Conservation (phyloP, 2,113 vertebrate species). For the Arenaria interpres region DNA sequence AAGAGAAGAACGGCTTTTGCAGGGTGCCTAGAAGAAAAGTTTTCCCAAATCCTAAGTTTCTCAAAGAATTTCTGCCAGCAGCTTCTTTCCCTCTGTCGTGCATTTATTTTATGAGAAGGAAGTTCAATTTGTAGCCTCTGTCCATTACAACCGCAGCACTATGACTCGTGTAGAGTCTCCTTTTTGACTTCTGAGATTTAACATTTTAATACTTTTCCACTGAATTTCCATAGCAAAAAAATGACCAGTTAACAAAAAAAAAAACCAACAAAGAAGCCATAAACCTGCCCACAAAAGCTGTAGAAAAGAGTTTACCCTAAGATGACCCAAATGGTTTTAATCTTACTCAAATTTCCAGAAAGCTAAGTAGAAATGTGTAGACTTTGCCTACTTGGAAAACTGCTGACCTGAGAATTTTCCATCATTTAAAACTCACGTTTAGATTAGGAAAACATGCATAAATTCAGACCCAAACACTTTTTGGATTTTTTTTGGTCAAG, state of each 20-base stretch:
- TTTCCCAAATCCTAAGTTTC: neutral
- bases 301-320: neutral
- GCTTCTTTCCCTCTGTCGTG: neutral
- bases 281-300: neutral
- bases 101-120: neutral
- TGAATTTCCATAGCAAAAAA: neutral
- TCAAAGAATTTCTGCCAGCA: neutral
- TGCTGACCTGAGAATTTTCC: neutral
- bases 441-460: neutral
- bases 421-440: neutral
- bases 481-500: neutral
- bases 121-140: neutral
- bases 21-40: neutral
- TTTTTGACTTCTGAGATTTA: neutral
- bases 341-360: neutral
- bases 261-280: neutral
- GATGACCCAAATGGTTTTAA: neutral
- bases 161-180: neutral
- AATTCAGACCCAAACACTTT: neutral
- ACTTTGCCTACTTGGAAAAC: neutral
- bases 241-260: neutral
- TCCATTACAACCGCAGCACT: neutral
- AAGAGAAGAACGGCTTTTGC: neutral
- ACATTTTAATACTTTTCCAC: neutral
- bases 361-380: neutral